Base-by-base conservation (phyloP, 2,888 invertebrate genomes). In the Molanna angustata region DNA sequence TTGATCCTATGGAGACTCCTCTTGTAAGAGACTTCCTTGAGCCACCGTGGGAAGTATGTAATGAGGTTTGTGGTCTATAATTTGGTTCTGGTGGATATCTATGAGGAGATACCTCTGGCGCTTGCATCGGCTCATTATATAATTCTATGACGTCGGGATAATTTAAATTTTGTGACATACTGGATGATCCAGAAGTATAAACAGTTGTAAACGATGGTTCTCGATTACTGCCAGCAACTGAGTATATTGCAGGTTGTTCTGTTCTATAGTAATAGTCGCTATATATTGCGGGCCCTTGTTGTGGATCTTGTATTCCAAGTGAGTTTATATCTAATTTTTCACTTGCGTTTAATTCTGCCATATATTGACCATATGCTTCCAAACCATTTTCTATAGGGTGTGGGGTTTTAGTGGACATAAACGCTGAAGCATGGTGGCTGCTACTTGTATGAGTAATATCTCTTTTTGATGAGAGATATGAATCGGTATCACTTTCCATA, bases 181-280 rank as follows among this genome's bases (percentile, higher is more conserved):
- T 79, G 42, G 83, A 80, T 61, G 82, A 79, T 44, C 84, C 82
- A 55, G 83, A 83, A 14, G 86, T 86, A 67, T 86, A 86, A 6
- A 87, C 85, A 43, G 84, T 85, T n/a, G 86, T 86, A 64, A 85
- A 86, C 49, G 80, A 79, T 61, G 85, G 82, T 67, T 84, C 80
- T 51, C 84, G 79, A 71, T 86, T 85, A 60, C 77, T 80, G 41
- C 86, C 87, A 42, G 87, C 87, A 14, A 87, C 84, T 1, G 87
- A 87, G 66, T 87, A 87, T 65, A 87, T 87, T 31, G 86, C 86
- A 14, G 84, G 80, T 46, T 79, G 79, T 65, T 80, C 76, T 51
- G 69, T 71, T 45, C 74, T 66, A 61, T 73, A 79, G 42, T 73
- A 63, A 53, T 69, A 76, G 51, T 78, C 78, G 13, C 66, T 61